A percentile compares a stretch with the other conserved stretches of the same genome.
phyloP scores from a whole-genome alignment of 23 tunicate genomes.

The Aplidium turbinatum region DNA sequence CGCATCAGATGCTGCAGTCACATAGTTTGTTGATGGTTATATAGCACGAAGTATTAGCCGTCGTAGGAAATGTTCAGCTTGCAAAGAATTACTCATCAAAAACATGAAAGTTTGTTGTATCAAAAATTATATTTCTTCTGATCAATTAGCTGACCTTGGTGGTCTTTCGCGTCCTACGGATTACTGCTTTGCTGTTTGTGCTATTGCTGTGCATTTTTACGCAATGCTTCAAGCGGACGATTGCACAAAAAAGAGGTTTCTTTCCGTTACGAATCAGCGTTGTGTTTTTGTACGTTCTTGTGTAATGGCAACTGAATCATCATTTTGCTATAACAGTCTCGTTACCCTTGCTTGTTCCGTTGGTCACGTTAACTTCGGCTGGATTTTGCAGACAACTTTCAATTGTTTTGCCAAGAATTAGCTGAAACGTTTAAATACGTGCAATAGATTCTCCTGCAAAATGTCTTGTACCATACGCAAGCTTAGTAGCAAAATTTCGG shows the following conservation, averaged over 20 bases:
- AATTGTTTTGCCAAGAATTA: slow-evolving; percentile 9
- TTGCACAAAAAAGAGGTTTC: not conserved
- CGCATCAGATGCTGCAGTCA: not conserved
- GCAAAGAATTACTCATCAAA: not conserved
- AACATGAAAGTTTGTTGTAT: not conserved
- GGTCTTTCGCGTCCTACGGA: not conserved
- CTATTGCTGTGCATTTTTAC: slow-evolving; percentile 6
- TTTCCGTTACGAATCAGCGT: not conserved
- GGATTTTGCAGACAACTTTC: not conserved
- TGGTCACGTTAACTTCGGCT: not conserved
- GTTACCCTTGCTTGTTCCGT: not conserved
- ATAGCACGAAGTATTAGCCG: not conserved
- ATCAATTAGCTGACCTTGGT: not conserved
- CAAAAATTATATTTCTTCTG: not conserved
- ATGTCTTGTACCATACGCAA: not conserved
- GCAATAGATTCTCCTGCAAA: slow-evolving; percentile 3
- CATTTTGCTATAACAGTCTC: not conserved
- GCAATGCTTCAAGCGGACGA: not conserved
- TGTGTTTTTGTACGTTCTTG: not conserved
- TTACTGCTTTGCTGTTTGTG: not conserved
- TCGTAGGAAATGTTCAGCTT: not conserved
- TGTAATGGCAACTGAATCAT: not conserved
- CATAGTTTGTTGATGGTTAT: not conserved
- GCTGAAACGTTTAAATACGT: slow-evolving; percentile 2
- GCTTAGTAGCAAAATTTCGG: not conserved